These are phyloP conservation scores for Lamprologus speciosus DNA, from an alignment of 2,113 vertebrate genomes.

Conservation along the genomic window DNA sequence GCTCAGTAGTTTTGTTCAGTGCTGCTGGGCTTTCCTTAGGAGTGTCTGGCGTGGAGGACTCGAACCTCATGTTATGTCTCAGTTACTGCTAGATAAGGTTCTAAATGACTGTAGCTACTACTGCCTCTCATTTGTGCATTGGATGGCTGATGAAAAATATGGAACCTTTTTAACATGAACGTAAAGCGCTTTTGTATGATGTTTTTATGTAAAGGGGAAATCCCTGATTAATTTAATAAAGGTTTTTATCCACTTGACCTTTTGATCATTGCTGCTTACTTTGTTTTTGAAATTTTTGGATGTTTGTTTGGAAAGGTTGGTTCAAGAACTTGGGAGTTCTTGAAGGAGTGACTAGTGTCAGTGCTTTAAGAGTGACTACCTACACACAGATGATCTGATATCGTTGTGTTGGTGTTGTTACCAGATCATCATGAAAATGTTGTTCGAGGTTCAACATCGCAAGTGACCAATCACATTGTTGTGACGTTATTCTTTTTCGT, in stretches of 20 bases:
- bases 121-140: neutral
- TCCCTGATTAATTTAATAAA: neutral
- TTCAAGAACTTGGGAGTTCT: neutral
- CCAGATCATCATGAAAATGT: too few relatives aligned
- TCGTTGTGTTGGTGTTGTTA: too few relatives aligned
- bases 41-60: neutral
- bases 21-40: neutral
- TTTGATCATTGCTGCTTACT: neutral
- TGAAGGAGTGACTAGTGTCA: too few relatives aligned
- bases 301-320: neutral
- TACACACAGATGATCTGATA: too few relatives aligned
- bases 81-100: neutral
- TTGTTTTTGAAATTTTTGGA: neutral
- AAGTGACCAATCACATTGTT: too few relatives aligned
- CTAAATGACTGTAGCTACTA: neutral
- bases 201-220: neutral
- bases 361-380: too few relatives aligned
- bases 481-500: too few relatives aligned
- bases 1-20: neutral
- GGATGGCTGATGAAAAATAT: neutral
- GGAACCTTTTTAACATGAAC: neutral
- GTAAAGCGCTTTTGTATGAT: neutral
- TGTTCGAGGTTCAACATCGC: too few relatives aligned
- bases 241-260: neutral
- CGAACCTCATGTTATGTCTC: neutral